phyloP scores from a whole-genome alignment of 2,113 vertebrate species.

The Mungos mungo region DNA sequence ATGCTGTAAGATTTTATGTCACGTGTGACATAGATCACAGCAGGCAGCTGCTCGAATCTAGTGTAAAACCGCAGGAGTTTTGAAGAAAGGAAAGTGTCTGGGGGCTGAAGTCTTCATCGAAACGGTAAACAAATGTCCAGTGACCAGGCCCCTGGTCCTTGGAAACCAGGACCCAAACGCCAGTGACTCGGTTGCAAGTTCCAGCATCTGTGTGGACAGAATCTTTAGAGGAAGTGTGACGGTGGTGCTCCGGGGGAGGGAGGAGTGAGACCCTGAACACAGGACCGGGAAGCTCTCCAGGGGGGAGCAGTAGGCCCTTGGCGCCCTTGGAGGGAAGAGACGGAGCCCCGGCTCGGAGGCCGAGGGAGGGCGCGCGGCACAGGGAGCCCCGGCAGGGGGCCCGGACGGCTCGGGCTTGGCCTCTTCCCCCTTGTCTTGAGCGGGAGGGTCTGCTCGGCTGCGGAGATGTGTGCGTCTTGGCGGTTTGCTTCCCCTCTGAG shows the following conservation, averaged over 20 bases:
- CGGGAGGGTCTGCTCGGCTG: neutral
- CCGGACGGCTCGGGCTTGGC: neutral
- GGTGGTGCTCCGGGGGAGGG: neutral
- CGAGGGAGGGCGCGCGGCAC: rapidly evolving
- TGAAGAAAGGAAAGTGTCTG: neutral
- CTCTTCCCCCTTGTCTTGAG: rapidly evolving
- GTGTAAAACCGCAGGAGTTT: neutral
- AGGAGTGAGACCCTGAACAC: neutral
- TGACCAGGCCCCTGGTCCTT: rapidly evolving
- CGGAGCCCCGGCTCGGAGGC: rapidly evolving
- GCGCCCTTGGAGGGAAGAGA: neutral
- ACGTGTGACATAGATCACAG: rapidly evolving
- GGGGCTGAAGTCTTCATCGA: rapidly evolving
- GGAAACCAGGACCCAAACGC: neutral
- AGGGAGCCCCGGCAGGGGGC: neutral
- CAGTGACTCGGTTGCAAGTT: too few species aligned
- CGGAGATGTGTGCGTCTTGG: rapidly evolving
- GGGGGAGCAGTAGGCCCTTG: rapidly evolving
- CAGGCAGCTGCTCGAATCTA: neutral
- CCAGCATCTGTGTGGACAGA: rapidly evolving
- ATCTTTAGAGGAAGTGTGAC: neutral
- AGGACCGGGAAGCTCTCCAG: rapidly evolving
- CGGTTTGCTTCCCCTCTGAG: neutral
- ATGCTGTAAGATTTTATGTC: too few species aligned
- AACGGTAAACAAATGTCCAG: rapidly evolving